Base-by-base conservation (phyloP, 2,113 vertebrate species). In the Alces alces region DNA sequence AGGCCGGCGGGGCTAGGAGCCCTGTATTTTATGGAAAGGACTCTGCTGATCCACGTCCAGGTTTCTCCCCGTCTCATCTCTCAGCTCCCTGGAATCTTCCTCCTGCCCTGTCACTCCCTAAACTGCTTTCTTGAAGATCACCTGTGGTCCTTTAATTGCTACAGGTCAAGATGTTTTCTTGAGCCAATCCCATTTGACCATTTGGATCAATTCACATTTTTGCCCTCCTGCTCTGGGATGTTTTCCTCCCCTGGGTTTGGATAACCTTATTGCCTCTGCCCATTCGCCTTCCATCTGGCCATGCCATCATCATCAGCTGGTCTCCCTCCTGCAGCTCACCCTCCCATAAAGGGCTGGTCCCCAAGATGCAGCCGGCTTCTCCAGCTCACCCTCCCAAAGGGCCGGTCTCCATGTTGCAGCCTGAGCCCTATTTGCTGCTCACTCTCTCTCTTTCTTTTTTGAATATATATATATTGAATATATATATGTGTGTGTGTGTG, bases 1-100 rank as follows among this genome's bases (percentile, higher is more conserved):
- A 23, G 27, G 33, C 3, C 15, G 16, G 6, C 1, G 2, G 10
- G 3, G 2, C 30, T 45, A 7, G 36, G 28, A 2, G 27, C 2
- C 13, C 2, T 54, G 28, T 36, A 7, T n/a, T 33, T 60, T 55
- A n/a, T 21, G 79, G 11, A 70, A 86, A 39, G 28, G 7, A 60
- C 14, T 19, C 11, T 25, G 50, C 11, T 6, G 5, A 36, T 15
- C 7, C 6, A 6, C 16, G 30, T 52, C 61, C 14, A 58, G 13
- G 23, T 79, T 28, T 60, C 8, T n/a, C 12, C 5, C 21, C 33
- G 78, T 54, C 27, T 25, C 55, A 4, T 8, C 30, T 45, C 47
- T 93, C 61, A 36, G 21, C 6, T 52, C 15, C n/a, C 50, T 16
- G 19, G 47, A 86, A 19, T 50, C 52, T 11, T 60, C 25, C 33